Percentiles rank a stretch among this genome's conserved stretches.
Evolutionary conservation across 2,797 vertebrate genomes (phyloP).

Genomic region (Sebastes oblongus): DNA sequence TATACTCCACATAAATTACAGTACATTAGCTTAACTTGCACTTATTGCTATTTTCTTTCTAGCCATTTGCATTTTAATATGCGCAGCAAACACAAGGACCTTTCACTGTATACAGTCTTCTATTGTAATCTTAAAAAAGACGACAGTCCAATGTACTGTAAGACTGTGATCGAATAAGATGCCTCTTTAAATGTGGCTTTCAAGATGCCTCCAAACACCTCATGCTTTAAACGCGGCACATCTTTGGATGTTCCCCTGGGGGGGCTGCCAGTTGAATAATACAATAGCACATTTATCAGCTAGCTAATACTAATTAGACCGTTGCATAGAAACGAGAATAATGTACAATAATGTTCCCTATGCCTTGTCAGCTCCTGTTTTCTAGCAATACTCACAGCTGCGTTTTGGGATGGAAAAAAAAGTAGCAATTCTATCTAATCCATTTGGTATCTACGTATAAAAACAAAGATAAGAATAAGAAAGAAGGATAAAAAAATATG

Average conservation of each 20-base stretch:
- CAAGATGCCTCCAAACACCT: conserved; percentile 51
- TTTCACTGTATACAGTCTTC: conserved; percentile 8
- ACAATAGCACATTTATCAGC: conserved; percentile 69
- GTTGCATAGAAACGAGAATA: conserved; percentile 66
- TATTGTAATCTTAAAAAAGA: conserved; percentile 36
- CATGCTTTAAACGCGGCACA: conserved; percentile 54
- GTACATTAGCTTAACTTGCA: conserved; percentile 46
- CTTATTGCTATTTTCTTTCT: conserved; percentile 48
- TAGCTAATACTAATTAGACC: conserved; percentile 70
- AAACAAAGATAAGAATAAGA: background rate
- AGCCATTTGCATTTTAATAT: conserved; percentile 68
- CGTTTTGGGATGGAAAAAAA: conserved; percentile 14
- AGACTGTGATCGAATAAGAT: conserved; percentile 41
- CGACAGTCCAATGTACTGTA: conserved; percentile 7
- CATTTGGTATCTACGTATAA: background rate
- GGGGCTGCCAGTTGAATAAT: conserved; percentile 65
- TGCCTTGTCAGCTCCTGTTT: conserved; percentile 39
- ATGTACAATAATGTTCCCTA: conserved; percentile 63
- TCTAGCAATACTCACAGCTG: conserved; percentile 20
- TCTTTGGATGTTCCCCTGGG: conserved; percentile 52
- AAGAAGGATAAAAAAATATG: background rate
- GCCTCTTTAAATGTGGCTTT: conserved; percentile 44
- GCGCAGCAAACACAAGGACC: conserved; percentile 32
- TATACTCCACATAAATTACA: conserved; percentile 34
- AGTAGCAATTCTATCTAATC: conserved; percentile 21